A percentile compares a stretch with the other conserved stretches of the same genome.
Evolutionary conservation across 2,888 invertebrate genomes (phyloP).

Genomic region (Eurytoma californica): DNA sequence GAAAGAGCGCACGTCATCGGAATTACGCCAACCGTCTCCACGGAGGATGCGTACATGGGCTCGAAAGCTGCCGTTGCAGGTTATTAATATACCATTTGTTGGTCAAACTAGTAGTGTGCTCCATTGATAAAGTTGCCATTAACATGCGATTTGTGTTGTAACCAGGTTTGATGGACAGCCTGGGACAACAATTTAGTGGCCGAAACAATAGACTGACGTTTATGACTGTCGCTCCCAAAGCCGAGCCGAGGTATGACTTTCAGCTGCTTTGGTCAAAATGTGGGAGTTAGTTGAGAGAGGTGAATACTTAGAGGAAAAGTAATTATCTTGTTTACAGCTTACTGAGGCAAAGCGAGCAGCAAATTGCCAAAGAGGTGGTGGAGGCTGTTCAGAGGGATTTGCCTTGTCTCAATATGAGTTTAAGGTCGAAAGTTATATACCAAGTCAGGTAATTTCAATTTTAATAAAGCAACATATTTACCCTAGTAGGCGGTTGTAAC

Average conservation of each 20-base stretch:
- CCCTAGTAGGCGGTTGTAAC: neutral
- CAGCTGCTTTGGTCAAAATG: too few relatives aligned
- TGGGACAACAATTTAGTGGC: conserved; percentile 65
- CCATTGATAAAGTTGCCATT: neutral
- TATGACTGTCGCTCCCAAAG: conserved; percentile 67
- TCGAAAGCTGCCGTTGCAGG: conserved; percentile 69
- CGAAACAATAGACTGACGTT: conserved; percentile 65
- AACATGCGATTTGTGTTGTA: conserved; percentile 24
- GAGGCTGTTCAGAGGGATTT: conserved; percentile 67
- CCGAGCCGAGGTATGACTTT: conserved; percentile 62
- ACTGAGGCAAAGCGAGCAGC: conserved; percentile 61
- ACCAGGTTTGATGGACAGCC: conserved; percentile 69
- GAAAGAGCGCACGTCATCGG: conserved; percentile 67
- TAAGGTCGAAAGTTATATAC: conserved; percentile 63
- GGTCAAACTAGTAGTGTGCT: neutral
- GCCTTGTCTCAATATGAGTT: conserved; percentile 60
- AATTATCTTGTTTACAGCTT: conserved; percentile 57
- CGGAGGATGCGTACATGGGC: conserved; percentile 65
- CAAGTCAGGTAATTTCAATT: conserved; percentile 61
- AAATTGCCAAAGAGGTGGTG: conserved; percentile 68
- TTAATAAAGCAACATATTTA: neutral
- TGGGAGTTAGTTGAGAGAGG: too few relatives aligned
- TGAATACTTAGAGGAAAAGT: too few relatives aligned
- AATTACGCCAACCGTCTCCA: conserved; percentile 67
- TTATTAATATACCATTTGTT: conserved; percentile 45